Evolutionary conservation across 2,888 invertebrate species (phyloP), one percentile per base, ranked within the genome.

Genomic region (Diploptera punctata): DNA sequence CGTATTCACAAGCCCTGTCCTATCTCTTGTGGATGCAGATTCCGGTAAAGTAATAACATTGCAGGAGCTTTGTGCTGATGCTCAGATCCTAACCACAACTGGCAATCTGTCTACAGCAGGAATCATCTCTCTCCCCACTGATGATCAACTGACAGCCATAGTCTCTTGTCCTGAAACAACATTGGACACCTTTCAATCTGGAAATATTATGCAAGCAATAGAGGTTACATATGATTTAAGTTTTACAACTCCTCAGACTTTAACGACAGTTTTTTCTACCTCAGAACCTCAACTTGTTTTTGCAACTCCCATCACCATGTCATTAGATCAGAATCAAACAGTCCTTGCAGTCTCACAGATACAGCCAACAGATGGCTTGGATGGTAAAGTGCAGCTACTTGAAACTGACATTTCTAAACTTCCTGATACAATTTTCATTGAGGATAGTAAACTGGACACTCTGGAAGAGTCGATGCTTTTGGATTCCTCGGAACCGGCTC

Each of bases 261-360:
- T 57, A 18, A 29, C 57, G 18, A 57, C 57, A 13, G 57, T 31
- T 3, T 29, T 57, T n/a, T 52, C 52, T 21, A 52, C 21, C 24
- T 57, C 57, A 3, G 57, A 57, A 29, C 57, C 57, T 4, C 57
- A 29, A 7, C n/a, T 57, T n/a, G 57, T 57, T 16, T 57, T 57
- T 57, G 57, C 57, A 26, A 57, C 57, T 29, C 57, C 26, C 2
- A 57, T 57, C 57, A 26, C 57, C 29, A 57, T 57, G 57, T 57
- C 57, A n/a, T 29, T 57, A 9, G 57, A 57, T 29, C 29, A 57
- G 57, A 2, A 19, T 13, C 10, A 5, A 13, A 57, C 57, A 13
- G 29, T 57, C 5, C 57, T 57, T 3, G 18, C 57, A n/a, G 57
- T 57, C 16, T 52, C 52, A 21, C 21, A 52, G 13, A 10, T 52